These are phyloP conservation scores for Probaryconus sp. DNA, from an alignment of 1,140 invertebrate genomes.

Conservation along the genomic window DNA sequence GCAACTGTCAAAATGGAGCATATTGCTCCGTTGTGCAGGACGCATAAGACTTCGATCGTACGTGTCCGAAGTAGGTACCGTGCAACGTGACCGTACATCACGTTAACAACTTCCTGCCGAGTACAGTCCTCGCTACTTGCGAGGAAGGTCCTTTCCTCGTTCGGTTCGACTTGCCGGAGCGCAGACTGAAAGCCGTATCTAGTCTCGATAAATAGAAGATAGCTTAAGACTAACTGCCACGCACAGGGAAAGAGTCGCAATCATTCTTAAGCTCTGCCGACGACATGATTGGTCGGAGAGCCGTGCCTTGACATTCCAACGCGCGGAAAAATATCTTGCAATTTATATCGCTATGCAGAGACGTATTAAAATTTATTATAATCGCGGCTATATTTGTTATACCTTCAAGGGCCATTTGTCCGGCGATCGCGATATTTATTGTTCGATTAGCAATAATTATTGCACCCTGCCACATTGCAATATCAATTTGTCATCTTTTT, in stretches of 20 bases:
- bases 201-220: constrained; percentile 49
- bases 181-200: constrained; percentile 30
- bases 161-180: constrained; percentile 18
- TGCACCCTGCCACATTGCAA: constrained; percentile 44
- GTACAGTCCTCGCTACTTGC: constrained; percentile 42
- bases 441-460: constrained; percentile 63
- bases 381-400: constrained; percentile 54
- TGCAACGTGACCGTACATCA: constrained; percentile 69
- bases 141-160: constrained; percentile 33
- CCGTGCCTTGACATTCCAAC: constrained; percentile 46
- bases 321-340: constrained; percentile 49
- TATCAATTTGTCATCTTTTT: constrained; percentile 46
- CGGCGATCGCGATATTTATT: constrained; percentile 52
- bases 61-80: constrained; percentile 61
- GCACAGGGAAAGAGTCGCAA: constrained; percentile 52
- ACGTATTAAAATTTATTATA: constrained; percentile 58
- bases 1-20: constrained; percentile 1
- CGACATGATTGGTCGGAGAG: constrained; percentile 54
- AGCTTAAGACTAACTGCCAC: constrained; percentile 57
- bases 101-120: constrained; percentile 69
- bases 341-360: constrained; percentile 46
- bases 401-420: constrained; percentile 53
- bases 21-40: constrained; percentile 18
- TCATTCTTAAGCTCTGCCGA: constrained; percentile 45
- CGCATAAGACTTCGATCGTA: constrained; percentile 59